Conservation (phyloP, 2,888 invertebrate genomes). For the Synanthedon vespiformis region DNA sequence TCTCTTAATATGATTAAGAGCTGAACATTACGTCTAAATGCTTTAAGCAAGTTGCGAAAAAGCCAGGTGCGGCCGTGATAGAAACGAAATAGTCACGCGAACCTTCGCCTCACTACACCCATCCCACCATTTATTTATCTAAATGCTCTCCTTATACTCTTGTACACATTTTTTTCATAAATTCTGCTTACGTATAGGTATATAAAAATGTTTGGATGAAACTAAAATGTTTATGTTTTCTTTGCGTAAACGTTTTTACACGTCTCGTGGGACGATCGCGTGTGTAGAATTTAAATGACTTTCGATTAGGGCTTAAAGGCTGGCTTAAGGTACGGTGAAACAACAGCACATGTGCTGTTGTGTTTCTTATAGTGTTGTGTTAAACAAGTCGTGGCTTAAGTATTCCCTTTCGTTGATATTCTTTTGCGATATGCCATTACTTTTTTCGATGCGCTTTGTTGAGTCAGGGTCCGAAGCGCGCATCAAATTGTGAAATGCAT, state of each 20-base stretch:
- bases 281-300: too few relatives aligned
- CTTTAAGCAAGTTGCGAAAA: conserved; percentile 7
- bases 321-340: too few relatives aligned
- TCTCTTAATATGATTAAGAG: not conserved
- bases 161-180: not conserved
- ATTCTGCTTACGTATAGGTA: not conserved
- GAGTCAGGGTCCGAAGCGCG: too few relatives aligned
- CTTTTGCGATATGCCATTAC: too few relatives aligned
- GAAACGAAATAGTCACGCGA: conserved; percentile 32
- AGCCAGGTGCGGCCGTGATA: conserved; percentile 42
- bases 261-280: too few relatives aligned
- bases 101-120: conserved; percentile 29
- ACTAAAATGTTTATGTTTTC: not conserved
- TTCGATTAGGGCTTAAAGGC: too few relatives aligned
- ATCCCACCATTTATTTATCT: not conserved
- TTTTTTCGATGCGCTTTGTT: too few relatives aligned
- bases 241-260: not conserved
- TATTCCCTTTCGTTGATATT: too few relatives aligned
- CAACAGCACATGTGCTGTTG: too few relatives aligned
- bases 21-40: not conserved
- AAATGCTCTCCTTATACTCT: not conserved
- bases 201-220: not conserved
- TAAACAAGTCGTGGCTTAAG: too few relatives aligned
- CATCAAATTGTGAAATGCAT: too few relatives aligned
- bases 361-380: too few relatives aligned